Percentiles rank a stretch among this genome's conserved stretches.
phyloP scores from a whole-genome alignment of 2,888 invertebrate species.

The Phortica okadai region DNA sequence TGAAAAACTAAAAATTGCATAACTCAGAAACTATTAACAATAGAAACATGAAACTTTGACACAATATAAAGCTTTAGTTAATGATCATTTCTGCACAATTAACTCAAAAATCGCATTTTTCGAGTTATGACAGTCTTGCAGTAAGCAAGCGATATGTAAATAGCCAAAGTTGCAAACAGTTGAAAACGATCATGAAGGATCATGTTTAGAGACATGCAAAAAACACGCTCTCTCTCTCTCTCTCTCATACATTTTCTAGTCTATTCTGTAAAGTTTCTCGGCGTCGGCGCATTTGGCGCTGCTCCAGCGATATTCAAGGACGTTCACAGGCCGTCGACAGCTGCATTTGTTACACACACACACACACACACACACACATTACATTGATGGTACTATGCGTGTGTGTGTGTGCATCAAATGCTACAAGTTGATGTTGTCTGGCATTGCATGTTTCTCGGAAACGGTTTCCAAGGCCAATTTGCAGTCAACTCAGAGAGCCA shows the following conservation, averaged over 20 bases:
- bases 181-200: background rate
- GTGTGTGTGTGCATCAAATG: constrained; percentile 13
- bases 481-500: constrained; percentile 41
- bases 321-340: constrained; percentile 35
- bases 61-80: no score
- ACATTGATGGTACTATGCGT: background rate
- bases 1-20: no score
- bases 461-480: constrained; percentile 70
- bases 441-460: constrained; percentile 62
- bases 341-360: constrained; percentile 6
- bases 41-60: no score
- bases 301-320: constrained; percentile 53
- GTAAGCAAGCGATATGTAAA: no score
- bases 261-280: background rate
- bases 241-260: background rate
- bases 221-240: background rate
- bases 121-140: no score
- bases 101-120: no score
- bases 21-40: no score
- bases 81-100: no score
- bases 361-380: no score
- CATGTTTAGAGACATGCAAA: background rate
- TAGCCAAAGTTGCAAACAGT: background rate
- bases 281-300: background rate
- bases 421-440: background rate